These are phyloP conservation scores for Campylomormyrus tamandua DNA, from an alignment of 2,113 vertebrate genomes.

Conservation along the genomic window DNA sequence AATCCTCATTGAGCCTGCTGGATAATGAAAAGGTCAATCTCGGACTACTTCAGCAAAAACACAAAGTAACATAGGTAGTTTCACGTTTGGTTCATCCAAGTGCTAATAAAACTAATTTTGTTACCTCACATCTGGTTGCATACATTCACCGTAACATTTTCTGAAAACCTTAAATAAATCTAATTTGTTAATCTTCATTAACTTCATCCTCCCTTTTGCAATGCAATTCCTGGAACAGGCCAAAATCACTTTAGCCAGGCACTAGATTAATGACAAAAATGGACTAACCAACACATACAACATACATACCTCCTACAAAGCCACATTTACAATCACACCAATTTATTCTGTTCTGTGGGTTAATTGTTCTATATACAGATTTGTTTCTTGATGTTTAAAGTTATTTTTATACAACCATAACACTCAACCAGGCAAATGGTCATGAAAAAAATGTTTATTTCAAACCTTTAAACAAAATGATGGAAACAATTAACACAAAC, in stretches of 20 bases:
- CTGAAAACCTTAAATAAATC: background rate
- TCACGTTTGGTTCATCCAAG: background rate
- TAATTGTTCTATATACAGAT: background rate
- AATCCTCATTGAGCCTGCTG: background rate
- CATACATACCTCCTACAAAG: background rate
- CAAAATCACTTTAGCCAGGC: background rate
- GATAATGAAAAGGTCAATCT: background rate
- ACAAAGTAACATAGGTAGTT: background rate
- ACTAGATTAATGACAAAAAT: background rate
- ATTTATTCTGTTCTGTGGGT: background rate
- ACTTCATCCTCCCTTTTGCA: background rate
- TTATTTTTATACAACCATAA: background rate
- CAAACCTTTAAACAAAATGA: background rate
- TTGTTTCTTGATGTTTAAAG: background rate
- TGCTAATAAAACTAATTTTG: background rate
- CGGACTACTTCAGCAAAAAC: background rate
- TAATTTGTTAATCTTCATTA: background rate
- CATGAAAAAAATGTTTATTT: background rate
- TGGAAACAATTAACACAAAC: background rate
- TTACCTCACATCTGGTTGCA: background rate
- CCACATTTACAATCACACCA: background rate
- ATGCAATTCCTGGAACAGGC: background rate
- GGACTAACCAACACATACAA: background rate
- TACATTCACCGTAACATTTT: background rate
- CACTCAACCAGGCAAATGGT: background rate